Conservation (phyloP, 2,797 vertebrate genomes). For the Limosa lapponica region DNA sequence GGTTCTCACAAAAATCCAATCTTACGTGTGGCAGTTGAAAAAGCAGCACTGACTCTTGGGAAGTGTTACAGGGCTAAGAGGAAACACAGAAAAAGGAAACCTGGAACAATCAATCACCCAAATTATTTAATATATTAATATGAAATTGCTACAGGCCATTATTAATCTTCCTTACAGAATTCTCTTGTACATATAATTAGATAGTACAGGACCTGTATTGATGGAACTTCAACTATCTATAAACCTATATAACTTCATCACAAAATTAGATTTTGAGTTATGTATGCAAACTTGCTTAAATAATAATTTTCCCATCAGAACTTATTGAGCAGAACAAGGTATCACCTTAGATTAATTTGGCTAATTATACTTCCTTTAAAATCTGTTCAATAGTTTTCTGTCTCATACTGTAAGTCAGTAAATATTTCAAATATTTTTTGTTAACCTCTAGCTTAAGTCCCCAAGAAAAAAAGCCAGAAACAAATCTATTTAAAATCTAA, state of each 20-base stretch:
- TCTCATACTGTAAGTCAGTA: constrained; percentile 9
- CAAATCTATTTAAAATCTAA: not conserved
- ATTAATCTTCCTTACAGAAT: not conserved
- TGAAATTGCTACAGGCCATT: not conserved
- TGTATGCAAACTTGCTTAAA: constrained; percentile 29
- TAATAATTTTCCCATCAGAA: constrained; percentile 29
- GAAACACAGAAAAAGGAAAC: not conserved
- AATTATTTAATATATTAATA: not conserved
- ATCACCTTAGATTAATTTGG: constrained; percentile 58
- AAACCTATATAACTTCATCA: not conserved
- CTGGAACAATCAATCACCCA: not conserved
- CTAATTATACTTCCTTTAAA: constrained; percentile 65
- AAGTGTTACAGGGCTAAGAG: not conserved
- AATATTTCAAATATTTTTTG: constrained; percentile 22
- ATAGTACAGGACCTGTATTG: not conserved
- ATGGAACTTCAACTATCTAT: not conserved
- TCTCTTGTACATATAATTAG: not conserved
- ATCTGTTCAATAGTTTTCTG: constrained; percentile 49
- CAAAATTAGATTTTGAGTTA: constrained; percentile 42
- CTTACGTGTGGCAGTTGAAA: not conserved
- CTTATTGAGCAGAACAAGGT: constrained; percentile 56
- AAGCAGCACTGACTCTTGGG: not conserved
- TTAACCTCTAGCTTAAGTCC: not conserved
- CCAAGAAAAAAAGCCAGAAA: not conserved
- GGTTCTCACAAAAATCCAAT: not conserved